phyloP scores from a whole-genome alignment of 2,797 vertebrate species.

The Moxostoma hubbsi region DNA sequence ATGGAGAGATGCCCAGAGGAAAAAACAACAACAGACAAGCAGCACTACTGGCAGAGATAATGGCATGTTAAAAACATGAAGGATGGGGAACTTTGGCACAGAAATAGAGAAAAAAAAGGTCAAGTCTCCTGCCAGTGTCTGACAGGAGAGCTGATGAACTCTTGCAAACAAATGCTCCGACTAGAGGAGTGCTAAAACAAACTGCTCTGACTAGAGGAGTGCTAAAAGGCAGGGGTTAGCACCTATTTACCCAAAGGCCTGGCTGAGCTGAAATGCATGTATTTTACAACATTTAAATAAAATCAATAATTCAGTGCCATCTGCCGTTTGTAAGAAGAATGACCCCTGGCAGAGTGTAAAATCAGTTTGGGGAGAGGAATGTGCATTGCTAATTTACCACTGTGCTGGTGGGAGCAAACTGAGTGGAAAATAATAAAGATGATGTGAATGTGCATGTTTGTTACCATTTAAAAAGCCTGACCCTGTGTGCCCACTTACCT shows the following conservation, averaged over 20 bases:
- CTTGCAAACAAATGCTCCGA: slow-evolving; percentile 27
- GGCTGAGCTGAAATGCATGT: slow-evolving; percentile 17
- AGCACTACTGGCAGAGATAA: slow-evolving; percentile 18
- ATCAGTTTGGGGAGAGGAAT: slow-evolving; percentile 62
- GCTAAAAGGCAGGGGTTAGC: slow-evolving; percentile 11
- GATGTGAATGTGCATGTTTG: slow-evolving; percentile 17
- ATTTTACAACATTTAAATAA: slow-evolving; percentile 49
- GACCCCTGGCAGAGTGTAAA: slow-evolving; percentile 55
- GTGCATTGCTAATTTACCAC: slow-evolving; percentile 55
- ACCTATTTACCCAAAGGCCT: background rate
- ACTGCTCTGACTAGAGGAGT: slow-evolving; percentile 5
- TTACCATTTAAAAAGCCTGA: slow-evolving; percentile 9
- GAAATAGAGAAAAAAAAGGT: background rate
- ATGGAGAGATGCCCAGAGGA: slow-evolving; percentile 13
- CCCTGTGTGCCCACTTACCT: slow-evolving; percentile 9
- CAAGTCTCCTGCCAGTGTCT: slow-evolving; percentile 3
- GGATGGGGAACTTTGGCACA: slow-evolving; percentile 27
- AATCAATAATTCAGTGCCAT: slow-evolving; percentile 57
- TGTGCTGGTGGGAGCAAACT: slow-evolving; percentile 42
- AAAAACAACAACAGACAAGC: slow-evolving; percentile 18
- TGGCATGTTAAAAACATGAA: background rate
- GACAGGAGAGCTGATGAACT: slow-evolving; percentile 7
- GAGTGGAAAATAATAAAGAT: slow-evolving; percentile 52
- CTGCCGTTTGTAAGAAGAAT: slow-evolving; percentile 47
- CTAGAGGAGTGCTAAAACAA: slow-evolving; percentile 15